Base-by-base conservation (phyloP, 2,797 vertebrate species). In the Toxotes lorentzi region DNA sequence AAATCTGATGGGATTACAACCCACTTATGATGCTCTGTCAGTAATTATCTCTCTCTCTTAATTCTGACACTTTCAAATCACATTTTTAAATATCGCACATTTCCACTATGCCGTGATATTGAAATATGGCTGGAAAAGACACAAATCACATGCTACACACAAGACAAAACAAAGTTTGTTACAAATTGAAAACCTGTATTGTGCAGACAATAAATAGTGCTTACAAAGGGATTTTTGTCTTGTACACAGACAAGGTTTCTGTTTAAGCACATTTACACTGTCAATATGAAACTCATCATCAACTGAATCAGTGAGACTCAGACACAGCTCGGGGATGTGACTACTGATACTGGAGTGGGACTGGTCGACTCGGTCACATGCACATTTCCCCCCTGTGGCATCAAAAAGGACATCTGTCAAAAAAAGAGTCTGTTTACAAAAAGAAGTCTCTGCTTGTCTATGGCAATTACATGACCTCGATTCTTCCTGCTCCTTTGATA, bases 171-270 rank as follows among this genome's bases (percentile, higher is more conserved):
- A 71, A 73, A 7, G 62, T 47, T 90, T 91, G 83, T 86, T 94
- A 94, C 90, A 94, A 96, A 96, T 93, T 89, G 89, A 94, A 95
- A 94, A 94, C 83, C 95, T 97, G 96, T 97, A 96, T 95, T 97
- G 96, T 97, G 96, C 95, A 96, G 97, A 98, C 96, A 95, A 96
- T 95, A 97, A 95, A 97, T 96, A 97, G 94, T 96, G 91, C 94
- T 97, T 97, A 97, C 96, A 97, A 98, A 98, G 95, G 91, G 93
- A 91, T 92, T 85, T 87, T 64, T 84, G 79, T 91, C 90, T 75
- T 61, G 89, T 93, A 95, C 94, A 95, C 94, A 94, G 95, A 97
- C 96, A 95, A 92, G 95, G 96, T 95, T 95, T 95, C 94, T 94
- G 83, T 84, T 92, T 84, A 87, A 93, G 86, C 93, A 92, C 92